Evolutionary conservation across 2,797 vertebrate species (phyloP).

Genomic region (Cyprinella venusta): DNA sequence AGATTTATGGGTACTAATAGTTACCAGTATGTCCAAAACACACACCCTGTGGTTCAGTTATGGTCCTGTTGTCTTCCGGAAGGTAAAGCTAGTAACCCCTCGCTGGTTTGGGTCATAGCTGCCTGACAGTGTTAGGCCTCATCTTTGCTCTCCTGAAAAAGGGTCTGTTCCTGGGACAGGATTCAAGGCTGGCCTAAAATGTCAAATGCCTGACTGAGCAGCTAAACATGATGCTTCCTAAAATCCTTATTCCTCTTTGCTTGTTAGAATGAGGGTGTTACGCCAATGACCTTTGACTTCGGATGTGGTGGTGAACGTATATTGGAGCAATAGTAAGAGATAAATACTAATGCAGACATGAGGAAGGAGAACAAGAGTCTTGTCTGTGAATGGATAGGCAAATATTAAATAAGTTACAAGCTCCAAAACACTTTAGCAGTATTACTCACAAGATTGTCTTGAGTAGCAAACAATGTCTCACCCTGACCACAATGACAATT

Average conservation of each 20-base stretch:
- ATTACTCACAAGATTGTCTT: not conserved
- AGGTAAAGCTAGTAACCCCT: constrained; percentile 27
- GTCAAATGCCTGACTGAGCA: constrained; percentile 46
- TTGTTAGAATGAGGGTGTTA: constrained; percentile 1
- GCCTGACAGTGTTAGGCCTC: constrained; percentile 6
- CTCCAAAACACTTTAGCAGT: not conserved
- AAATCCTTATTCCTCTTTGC: constrained; percentile 23
- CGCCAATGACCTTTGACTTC: constrained; percentile 27
- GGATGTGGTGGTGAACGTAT: not conserved
- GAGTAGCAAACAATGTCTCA: not conserved
- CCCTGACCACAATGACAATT: constrained; percentile 24
- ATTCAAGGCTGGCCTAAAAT: constrained; percentile 39
- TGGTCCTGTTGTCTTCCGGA: constrained; percentile 3
- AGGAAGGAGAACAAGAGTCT: not conserved
- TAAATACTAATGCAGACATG: constrained; percentile 27
- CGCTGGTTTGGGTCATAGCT: constrained; percentile 24
- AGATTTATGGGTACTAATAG: not conserved
- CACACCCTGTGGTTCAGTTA: not conserved
- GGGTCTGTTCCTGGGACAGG: constrained; percentile 31
- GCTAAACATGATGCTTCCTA: constrained; percentile 41
- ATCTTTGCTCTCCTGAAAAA: constrained; percentile 5
- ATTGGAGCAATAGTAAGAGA: constrained; percentile 8
- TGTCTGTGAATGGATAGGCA: not conserved
- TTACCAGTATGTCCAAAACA: not conserved
- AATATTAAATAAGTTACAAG: not conserved